These are phyloP conservation scores for Capromys pilorides DNA, from an alignment of 2,797 vertebrate genomes.

Conservation along the genomic window DNA sequence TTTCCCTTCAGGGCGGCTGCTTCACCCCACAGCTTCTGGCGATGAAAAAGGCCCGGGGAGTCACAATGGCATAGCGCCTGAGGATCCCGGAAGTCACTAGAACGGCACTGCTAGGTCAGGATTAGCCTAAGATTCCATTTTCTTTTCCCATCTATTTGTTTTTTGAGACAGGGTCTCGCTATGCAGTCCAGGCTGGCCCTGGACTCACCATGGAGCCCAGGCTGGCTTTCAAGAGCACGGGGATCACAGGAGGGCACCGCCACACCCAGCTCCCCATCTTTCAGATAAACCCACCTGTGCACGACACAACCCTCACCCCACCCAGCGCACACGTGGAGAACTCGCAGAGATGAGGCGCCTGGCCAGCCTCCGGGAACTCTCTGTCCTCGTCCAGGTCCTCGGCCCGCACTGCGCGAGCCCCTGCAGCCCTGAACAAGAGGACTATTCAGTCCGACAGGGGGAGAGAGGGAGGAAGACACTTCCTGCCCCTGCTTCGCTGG, in stretches of 20 bases:
- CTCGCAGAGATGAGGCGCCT: neutral
- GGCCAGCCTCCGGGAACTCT: neutral
- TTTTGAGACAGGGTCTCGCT: no score
- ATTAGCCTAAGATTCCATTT: neutral
- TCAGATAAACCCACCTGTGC: neutral
- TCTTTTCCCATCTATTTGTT: neutral
- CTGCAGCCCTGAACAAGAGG: slow-evolving; percentile 59
- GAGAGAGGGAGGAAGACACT: slow-evolving; percentile 45
- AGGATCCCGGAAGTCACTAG: neutral
- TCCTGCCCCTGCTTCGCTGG: slow-evolving; percentile 15
- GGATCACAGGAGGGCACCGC: no score
- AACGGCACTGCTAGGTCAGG: neutral
- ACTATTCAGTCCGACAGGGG: slow-evolving; percentile 58
- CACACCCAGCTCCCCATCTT: no score
- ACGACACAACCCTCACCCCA: neutral
- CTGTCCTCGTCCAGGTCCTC: neutral
- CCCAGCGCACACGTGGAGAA: neutral
- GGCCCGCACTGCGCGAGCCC: neutral
- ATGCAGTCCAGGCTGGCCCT: no score
- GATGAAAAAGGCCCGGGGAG: neutral
- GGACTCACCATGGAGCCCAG: no score
- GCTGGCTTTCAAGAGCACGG: no score
- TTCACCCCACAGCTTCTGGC: neutral
- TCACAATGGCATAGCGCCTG: neutral
- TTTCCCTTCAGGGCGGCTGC: neutral